Evolutionary conservation across 2,888 invertebrate genomes (phyloP).

Genomic region (Marronus borbonicus): DNA sequence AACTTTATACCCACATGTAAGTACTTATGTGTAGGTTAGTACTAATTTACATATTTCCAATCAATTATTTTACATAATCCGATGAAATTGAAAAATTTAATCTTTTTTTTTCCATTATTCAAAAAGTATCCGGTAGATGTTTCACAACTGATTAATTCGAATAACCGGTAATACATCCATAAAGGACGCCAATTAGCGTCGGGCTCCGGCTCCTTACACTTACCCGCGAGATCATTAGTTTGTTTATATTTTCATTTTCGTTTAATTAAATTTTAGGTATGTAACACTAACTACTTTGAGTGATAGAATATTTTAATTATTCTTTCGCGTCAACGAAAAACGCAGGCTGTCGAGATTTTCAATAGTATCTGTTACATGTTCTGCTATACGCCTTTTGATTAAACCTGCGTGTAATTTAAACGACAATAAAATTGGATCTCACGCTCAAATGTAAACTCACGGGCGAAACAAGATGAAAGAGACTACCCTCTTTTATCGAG

Average conservation of each 20-base stretch:
- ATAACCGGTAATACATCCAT: conserved; percentile 24
- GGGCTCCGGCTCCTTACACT: neutral
- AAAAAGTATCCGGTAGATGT: conserved; percentile 18
- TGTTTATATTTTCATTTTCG: conserved; percentile 34
- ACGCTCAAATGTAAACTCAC: conserved; percentile 7
- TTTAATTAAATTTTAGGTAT: neutral
- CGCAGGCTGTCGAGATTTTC: too few relatives aligned
- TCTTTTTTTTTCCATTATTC: conserved; percentile 1
- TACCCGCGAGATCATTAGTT: conserved; percentile 24
- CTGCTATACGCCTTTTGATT: neutral
- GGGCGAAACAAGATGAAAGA: neutral
- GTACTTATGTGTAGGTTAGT: neutral
- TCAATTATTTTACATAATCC: conserved; percentile 12
- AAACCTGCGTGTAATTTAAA: neutral
- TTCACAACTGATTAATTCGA: conserved; percentile 27
- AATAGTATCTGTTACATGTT: too few relatives aligned
- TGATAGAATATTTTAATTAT: neutral
- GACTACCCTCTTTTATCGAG: conserved; percentile 2
- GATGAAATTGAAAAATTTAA: neutral
- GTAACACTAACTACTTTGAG: neutral
- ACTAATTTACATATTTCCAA: conserved; percentile 4
- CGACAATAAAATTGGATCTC: conserved; percentile 23
- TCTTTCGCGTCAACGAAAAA: neutral
- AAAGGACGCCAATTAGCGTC: conserved; percentile 20
- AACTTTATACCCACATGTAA: too few relatives aligned